Evolutionary conservation across 2,888 invertebrate species (phyloP), one percentile per base, ranked within the genome.

Genomic region (Thysanoteuthis rhombus): DNA sequence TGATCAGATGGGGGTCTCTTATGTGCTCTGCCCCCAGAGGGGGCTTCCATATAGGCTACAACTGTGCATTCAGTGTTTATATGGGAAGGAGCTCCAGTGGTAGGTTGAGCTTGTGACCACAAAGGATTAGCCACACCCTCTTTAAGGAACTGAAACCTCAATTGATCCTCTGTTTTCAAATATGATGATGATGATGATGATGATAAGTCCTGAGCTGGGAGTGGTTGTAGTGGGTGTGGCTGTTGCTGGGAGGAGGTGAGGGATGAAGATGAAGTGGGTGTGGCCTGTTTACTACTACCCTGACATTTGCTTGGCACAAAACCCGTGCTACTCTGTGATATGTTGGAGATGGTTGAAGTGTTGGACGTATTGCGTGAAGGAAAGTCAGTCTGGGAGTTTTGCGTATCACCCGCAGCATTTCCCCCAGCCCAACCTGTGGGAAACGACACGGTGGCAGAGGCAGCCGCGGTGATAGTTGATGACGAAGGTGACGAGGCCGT

Each of bases 261-360:
- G n/a, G 75, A 75, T 75, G 75, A 75, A 32, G 94, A 90, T 42
- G 45, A 42, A 75, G 93, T 92, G 0, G 95, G 93, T 25, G 94
- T 94, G 10, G 94, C 93, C 6, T 94, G 94, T 16, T 94, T 93
- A 36, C 94, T 94, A n/a, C 93, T 94, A 25, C 94, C 94, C 22
- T 93, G 94, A 39, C 89, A 89, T 93, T 94, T 94, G 40, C 94
- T 94, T 93, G 96, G 96, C 89, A 96, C 95, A 94, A 96, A 96
- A 36, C 96, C 96, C 36, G 95, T 95, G 94, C 96, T 96, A 94
- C 95, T 95, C 93, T 95, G 94, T 42, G 96, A 95, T n/a, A 94
- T 95, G 93, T 94, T 95, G 8, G 96, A 96, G 28, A 95, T 95
- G 93, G 95, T 95, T 19, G 95, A 96, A 91, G 95, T 95, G 93